A percentile compares a stretch with the other conserved stretches of the same genome.
Evolutionary conservation across 2,888 invertebrate genomes (phyloP).

Genomic region (Netelia fuscicornis): DNA sequence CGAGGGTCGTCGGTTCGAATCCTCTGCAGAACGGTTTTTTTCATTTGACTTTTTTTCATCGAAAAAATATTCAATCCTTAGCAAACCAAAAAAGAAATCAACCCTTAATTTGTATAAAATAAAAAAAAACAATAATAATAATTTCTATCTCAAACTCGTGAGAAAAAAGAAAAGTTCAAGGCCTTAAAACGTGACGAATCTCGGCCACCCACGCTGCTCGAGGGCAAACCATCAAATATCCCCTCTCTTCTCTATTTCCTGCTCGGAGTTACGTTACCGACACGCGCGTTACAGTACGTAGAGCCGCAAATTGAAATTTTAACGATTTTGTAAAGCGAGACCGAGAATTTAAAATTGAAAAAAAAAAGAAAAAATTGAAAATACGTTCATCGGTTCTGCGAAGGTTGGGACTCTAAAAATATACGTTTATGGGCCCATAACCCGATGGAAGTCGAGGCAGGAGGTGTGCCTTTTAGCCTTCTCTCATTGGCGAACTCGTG

Average conservation of each 20-base stretch:
- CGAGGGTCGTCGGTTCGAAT: too few relatives aligned
- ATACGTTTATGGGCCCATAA: constrained; percentile 80
- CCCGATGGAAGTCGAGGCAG: constrained; percentile 43
- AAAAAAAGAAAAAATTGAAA: constrained; percentile 21
- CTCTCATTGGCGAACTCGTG: background rate
- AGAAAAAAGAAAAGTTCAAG: background rate
- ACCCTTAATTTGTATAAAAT: too few relatives aligned
- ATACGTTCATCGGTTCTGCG: constrained; percentile 33
- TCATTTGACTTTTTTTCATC: too few relatives aligned
- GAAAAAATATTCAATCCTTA: too few relatives aligned
- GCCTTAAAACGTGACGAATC: background rate
- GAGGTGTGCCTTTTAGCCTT: too few relatives aligned
- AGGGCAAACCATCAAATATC: too few relatives aligned
- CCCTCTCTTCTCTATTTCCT: background rate
- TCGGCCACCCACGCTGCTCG: constrained; percentile 33
- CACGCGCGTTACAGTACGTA: constrained; percentile 23
- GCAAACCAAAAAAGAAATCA: too few relatives aligned
- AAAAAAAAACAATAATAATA: too few relatives aligned
- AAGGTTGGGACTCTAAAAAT: constrained; percentile 78
- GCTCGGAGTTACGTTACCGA: background rate
- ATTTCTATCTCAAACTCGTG: background rate
- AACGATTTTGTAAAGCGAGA: constrained; percentile 71
- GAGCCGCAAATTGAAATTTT: constrained; percentile 74
- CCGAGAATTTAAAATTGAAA: constrained; percentile 26
- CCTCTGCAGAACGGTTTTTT: too few relatives aligned